phyloP scores from a whole-genome alignment of 2,888 invertebrate genomes.

The Proisotoma minuta region DNA sequence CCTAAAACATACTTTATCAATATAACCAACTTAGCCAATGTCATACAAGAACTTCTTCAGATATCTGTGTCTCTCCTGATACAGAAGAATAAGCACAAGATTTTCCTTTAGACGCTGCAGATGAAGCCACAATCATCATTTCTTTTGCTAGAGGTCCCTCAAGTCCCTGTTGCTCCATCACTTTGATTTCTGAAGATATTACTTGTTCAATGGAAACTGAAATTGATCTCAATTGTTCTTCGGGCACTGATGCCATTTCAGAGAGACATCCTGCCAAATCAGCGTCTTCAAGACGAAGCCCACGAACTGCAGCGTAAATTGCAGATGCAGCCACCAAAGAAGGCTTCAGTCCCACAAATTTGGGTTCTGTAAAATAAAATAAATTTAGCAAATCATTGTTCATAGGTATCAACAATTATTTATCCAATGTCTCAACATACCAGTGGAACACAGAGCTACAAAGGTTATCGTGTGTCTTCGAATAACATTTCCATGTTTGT shows the following conservation, averaged over 20 bases:
- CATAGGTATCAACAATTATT: neutral
- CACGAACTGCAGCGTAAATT: slow-evolving; percentile 46
- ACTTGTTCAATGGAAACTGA: slow-evolving; percentile 45
- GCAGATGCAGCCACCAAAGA: slow-evolving; percentile 46
- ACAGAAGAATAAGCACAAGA: slow-evolving; percentile 20
- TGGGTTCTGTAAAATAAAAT: slow-evolving; percentile 37
- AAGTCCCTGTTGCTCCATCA: slow-evolving; percentile 43
- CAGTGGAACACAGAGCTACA: slow-evolving; percentile 72
- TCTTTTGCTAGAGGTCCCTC: slow-evolving; percentile 32
- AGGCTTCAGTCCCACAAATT: slow-evolving; percentile 45
- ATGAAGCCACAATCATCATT: slow-evolving; percentile 10
- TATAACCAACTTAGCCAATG: neutral
- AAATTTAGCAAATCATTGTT: neutral
- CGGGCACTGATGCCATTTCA: slow-evolving; percentile 34
- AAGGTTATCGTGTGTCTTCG: slow-evolving; percentile 71
- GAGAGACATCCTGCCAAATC: slow-evolving; percentile 37
- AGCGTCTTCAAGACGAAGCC: slow-evolving; percentile 36
- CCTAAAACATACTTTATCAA: too few relatives aligned
- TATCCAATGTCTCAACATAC: slow-evolving; percentile 54
- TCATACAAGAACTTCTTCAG: slow-evolving; percentile 37
- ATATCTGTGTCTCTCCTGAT: slow-evolving; percentile 14
- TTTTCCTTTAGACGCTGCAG: slow-evolving; percentile 30
- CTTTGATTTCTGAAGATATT: slow-evolving; percentile 44
- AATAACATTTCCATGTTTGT: slow-evolving; percentile 58
- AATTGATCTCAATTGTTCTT: slow-evolving; percentile 42